Evolutionary conservation across 1,140 invertebrate species (phyloP).

Genomic region (Anastrepha ludens): DNA sequence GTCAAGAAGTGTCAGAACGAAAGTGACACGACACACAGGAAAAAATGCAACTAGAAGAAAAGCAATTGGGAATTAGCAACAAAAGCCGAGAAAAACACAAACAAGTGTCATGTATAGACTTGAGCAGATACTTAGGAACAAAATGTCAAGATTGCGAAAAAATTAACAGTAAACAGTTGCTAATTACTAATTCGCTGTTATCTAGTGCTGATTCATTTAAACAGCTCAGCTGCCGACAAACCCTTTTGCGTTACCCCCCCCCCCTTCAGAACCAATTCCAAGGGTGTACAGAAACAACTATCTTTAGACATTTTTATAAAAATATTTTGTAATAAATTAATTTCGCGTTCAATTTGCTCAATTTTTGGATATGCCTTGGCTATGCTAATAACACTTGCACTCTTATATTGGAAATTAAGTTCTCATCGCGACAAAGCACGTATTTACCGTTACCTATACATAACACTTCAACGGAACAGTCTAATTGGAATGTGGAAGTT

Average conservation of each 20-base stretch:
- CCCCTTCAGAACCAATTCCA: too few relatives aligned
- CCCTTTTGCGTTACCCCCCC: neutral
- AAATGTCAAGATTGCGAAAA: neutral
- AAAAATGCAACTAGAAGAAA: neutral
- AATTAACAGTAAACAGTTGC: neutral
- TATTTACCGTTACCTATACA: neutral
- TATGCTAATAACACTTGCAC: neutral
- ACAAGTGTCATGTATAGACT: constrained; percentile 12
- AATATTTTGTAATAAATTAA: neutral
- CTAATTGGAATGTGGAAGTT: neutral
- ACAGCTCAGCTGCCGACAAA: neutral
- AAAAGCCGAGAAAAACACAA: neutral
- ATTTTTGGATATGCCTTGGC: neutral
- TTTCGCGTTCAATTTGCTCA: neutral
- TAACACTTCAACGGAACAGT: neutral
- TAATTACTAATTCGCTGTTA: constrained; percentile 22
- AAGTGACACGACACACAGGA: neutral
- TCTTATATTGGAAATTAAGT: neutral
- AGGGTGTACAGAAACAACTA: too few relatives aligned
- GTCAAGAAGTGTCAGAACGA: neutral
- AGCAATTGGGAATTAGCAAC: neutral
- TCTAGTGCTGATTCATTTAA: constrained; percentile 35
- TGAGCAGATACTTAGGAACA: neutral
- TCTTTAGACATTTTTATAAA: too few relatives aligned
- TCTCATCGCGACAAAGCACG: neutral